A percentile compares a stretch with the other conserved stretches of the same genome.
Evolutionary conservation across 2,888 invertebrate genomes (phyloP).

Genomic region (Oscheius sp.): DNA sequence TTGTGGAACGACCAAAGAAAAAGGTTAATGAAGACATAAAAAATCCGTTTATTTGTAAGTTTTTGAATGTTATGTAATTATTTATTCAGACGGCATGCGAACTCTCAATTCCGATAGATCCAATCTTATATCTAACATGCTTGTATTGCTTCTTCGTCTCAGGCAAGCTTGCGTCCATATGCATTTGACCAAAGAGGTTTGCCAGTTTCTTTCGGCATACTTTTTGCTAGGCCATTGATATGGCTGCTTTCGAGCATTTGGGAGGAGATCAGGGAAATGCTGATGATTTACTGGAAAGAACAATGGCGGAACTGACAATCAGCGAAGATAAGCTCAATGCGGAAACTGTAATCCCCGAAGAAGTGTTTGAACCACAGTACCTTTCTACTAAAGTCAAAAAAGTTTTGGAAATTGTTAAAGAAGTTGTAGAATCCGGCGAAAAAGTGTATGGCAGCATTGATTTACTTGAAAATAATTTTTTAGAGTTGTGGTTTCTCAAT

Average conservation of each 20-base stretch:
- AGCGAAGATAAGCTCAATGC: conserved; percentile 34
- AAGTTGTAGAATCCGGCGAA: conserved; percentile 46
- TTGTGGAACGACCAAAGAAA: conserved; percentile 37
- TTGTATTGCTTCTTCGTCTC: conserved; percentile 85
- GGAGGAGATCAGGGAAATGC: conserved; percentile 42
- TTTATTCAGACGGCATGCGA: conserved; percentile 47
- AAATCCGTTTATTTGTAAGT: conserved; percentile 60
- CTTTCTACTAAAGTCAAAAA: conserved; percentile 41
- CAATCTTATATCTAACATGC: conserved; percentile 66
- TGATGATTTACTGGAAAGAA: conserved; percentile 51
- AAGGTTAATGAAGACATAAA: conserved; percentile 41
- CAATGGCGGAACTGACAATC: conserved; percentile 57
- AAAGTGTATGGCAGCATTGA: conserved; percentile 41
- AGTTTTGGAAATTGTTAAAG: conserved; percentile 41
- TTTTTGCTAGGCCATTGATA: conserved; percentile 55
- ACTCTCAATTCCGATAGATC: conserved; percentile 43
- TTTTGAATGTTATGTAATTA: not conserved
- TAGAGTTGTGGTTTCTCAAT: conserved; percentile 87
- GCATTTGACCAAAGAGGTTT: conserved; percentile 80
- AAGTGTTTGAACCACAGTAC: conserved; percentile 52
- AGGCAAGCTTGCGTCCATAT: conserved; percentile 92
- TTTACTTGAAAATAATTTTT: conserved; percentile 19
- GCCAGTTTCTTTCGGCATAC: not conserved
- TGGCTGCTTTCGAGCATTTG: conserved; percentile 64
- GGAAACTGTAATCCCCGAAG: conserved; percentile 28